Base-by-base conservation (phyloP, 2,888 invertebrate species). In the Odontocolon sp. region DNA sequence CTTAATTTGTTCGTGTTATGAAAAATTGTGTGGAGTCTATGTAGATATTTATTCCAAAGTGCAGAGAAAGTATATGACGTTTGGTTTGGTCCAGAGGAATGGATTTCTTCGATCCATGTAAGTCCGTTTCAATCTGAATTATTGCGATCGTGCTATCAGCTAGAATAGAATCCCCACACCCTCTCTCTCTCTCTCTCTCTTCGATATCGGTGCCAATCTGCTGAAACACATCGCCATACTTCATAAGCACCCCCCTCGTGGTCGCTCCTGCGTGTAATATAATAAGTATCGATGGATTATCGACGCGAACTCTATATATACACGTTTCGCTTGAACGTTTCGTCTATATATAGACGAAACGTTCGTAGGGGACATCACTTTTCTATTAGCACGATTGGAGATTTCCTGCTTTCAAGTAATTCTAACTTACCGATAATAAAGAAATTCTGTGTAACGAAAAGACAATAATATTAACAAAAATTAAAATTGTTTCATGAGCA, bases 141-240 rank as follows among this genome's bases (percentile, higher is more conserved):
- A 83, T 86, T 83, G 82, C 82, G 61, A 81, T 81, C 79, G 79
- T 73, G 45, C 59, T 45, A 8, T 38, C 11, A 61, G 31, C 18
- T 18, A 28, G 11, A 36, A 31, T 52, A 52, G 50, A 26, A 45
- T 45, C 59, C 45, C 56, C 54, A 4, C 28, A 47, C 45, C 52
- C 47, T 18, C 50, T 23, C 31, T n/a, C 45, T 47, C 54, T 6
- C 28, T 38, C 45, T 45, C 47, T 18, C 50, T 23, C 31, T 33
- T 33, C 61, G 47, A 14, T 84, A 87, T 85, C 82, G 80, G 82
- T 84, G 83, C 86, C 88, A 88, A 88, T 88, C 88, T 88, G 88
- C 87, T 87, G 85, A 88, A 88, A 86, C 83, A 86, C 87, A 87
- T 87, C 82, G 87, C 86, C 85, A 87, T 88, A 86, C 84, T 88